Evolutionary conservation across 2,888 invertebrate species (phyloP).

Genomic region (Platycheirus albimanus): DNA sequence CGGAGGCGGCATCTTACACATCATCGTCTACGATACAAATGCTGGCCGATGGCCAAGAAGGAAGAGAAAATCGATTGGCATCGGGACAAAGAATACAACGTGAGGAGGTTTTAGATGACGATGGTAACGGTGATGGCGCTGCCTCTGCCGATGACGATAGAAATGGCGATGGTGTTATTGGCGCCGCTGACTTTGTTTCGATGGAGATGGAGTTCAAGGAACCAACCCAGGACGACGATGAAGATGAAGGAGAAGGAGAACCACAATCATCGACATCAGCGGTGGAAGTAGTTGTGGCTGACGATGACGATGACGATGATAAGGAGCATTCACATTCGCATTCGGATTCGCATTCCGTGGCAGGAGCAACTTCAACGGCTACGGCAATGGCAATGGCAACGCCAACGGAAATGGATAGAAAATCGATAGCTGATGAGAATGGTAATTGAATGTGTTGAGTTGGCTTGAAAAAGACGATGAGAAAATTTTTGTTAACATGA

Average conservation of each 20-base stretch:
- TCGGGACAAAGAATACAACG: slow-evolving; percentile 36
- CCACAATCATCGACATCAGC: not conserved
- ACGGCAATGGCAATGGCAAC: not conserved
- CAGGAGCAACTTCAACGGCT: not conserved
- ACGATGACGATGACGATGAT: slow-evolving; percentile 23
- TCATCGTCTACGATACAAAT: slow-evolving; percentile 78
- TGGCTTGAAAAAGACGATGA: slow-evolving; percentile 26
- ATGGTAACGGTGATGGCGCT: slow-evolving; percentile 3
- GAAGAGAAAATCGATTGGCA: slow-evolving; percentile 64
- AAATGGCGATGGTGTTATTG: slow-evolving; percentile 10
- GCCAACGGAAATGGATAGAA: slow-evolving; percentile 42
- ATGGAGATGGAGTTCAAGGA: slow-evolving; percentile 59
- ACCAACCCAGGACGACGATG: slow-evolving; percentile 38
- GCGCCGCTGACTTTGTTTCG: slow-evolving; percentile 17
- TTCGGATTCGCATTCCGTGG: slow-evolving; percentile 11
- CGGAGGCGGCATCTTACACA: slow-evolving; percentile 78
- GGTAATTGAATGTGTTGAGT: slow-evolving; percentile 68
- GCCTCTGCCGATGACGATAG: slow-evolving; percentile 32
- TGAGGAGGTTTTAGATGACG: slow-evolving; percentile 51
- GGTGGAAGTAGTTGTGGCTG: slow-evolving; percentile 4
- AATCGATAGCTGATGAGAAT: slow-evolving; percentile 68
- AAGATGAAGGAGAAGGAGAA: too few relatives aligned
- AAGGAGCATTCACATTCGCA: slow-evolving; percentile 10
- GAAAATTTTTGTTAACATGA: slow-evolving; percentile 27
- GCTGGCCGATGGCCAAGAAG: slow-evolving; percentile 76